Evolutionary conservation across 2,797 vertebrate genomes (phyloP).

Genomic region (Macropodus opercularis): DNA sequence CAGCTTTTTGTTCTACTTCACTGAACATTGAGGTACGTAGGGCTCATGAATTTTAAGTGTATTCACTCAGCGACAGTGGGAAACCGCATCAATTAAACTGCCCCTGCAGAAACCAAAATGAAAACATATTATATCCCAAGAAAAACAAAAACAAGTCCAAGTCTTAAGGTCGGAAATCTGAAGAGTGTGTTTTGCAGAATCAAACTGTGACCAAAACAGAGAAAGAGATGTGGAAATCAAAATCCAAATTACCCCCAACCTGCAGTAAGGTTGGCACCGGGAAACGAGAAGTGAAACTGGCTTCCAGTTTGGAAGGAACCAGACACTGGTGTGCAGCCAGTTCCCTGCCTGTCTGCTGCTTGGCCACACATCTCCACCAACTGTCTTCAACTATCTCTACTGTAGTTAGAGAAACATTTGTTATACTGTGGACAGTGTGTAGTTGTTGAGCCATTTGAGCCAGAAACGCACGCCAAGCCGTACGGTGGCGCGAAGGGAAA

Average conservation of each 20-base stretch:
- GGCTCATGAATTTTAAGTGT: slow-evolving; percentile 7
- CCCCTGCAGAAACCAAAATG: neutral
- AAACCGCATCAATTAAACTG: neutral
- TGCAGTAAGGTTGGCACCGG: neutral
- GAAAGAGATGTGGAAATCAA: neutral
- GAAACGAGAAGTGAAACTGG: slow-evolving; percentile 2
- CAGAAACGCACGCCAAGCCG: neutral
- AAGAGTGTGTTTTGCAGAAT: neutral
- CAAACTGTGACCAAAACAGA: neutral
- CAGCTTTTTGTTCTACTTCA: slow-evolving; percentile 29
- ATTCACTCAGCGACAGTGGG: neutral
- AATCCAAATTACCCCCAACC: neutral
- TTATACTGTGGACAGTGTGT: neutral
- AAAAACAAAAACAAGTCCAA: slow-evolving; percentile 7
- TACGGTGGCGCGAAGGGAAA: too few species aligned
- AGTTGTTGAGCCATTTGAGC: neutral
- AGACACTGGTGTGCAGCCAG: slow-evolving; percentile 7
- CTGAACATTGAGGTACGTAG: slow-evolving; percentile 21
- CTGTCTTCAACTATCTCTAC: neutral
- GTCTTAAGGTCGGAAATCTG: slow-evolving; percentile 8
- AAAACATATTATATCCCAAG: neutral
- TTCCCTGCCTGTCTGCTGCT: neutral
- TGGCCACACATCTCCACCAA: neutral
- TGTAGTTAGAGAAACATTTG: neutral
- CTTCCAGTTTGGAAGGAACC: neutral